These are phyloP conservation scores for Pyxicephalus adspersus DNA, from an alignment of 2,113 vertebrate genomes.

Conservation along the genomic window DNA sequence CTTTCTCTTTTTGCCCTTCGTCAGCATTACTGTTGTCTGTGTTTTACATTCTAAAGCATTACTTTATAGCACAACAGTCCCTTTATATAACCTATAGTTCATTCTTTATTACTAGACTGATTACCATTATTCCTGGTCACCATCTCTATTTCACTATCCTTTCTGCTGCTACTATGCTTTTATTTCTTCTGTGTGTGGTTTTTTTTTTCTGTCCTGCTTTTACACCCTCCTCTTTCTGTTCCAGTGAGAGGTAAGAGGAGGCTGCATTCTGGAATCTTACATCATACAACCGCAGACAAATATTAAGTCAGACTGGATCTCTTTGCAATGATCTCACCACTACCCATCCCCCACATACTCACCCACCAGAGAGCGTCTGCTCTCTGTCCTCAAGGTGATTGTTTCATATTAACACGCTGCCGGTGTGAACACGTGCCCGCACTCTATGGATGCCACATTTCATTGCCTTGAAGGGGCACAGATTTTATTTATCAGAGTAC, in stretches of 20 bases:
- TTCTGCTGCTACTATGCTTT: background rate
- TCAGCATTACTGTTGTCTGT: background rate
- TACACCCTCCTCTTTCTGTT: conserved; percentile 13
- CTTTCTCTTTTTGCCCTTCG: background rate
- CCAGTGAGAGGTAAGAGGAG: conserved; percentile 38
- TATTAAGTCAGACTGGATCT: conserved; percentile 49
- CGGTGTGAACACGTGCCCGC: conserved; percentile 10
- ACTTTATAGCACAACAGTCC: background rate
- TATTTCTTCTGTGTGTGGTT: background rate
- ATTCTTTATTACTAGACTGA: background rate
- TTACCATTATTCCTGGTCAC: background rate
- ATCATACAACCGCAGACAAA: conserved; percentile 54
- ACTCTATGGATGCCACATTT: background rate
- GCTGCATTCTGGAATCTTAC: conserved; percentile 54
- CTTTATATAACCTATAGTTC: background rate
- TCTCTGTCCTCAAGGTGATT: conserved; percentile 53
- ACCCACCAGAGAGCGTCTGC: conserved; percentile 42
- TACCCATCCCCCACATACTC: background rate
- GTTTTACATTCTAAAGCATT: background rate
- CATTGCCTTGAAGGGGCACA: background rate
- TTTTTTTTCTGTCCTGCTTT: conserved; percentile 1
- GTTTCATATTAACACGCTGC: conserved; percentile 28
- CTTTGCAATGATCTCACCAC: conserved; percentile 52
- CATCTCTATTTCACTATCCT: conserved; percentile 11
- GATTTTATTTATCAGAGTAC: too few species aligned